Evolutionary conservation across 92 coral and sea anemone genomes (phyloP), one percentile per base, ranked within the genome.

Genomic region (Porites evermanni): DNA sequence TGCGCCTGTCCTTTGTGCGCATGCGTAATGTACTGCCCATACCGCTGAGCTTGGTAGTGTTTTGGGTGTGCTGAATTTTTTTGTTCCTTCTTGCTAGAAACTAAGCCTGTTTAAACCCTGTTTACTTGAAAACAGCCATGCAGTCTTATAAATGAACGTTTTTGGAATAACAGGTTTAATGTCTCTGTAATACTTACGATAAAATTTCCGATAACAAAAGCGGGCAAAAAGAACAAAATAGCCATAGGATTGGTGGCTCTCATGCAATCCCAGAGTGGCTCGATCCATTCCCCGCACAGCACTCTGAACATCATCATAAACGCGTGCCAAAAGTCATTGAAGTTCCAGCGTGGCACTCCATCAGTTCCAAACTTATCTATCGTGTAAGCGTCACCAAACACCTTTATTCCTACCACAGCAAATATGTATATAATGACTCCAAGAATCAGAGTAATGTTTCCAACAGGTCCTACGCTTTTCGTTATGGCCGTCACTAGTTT

Each of bases 231-330:
- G 87, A 94, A 94, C 16, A 94, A 59, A 20, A 90, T 56, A 2
- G 95, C 92, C 59, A 86, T 76, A 0, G 92, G 86, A 65, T 77
- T 85, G 1, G 94, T 92, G 32, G 95, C 98, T 66, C 92, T 84
- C 98, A 94, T 92, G 47, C 98, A 94, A 58, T 94, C 95, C 98
- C 98, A 94, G n/a, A 94, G 87, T 1, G 98, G 97, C 56, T 94
- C 97, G 13, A 92, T 91, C 97, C 97, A 94, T 81, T 94, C 97
- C 24, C 97, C 94, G 44, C 97, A 94, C 66, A 94, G 53, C 59
- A 94, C 91, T 78, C 97, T 65, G 70, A 94, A 94, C 64, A 94
- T 92, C 94, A 94, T 92, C 98, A 94, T 92, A 59, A 92, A 90
- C 59, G 98, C 91, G 70, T 94, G 95, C 71, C 89, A 65, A 73